These are phyloP conservation scores for Periophthalmus magnuspinnatus DNA, from an alignment of 2,797 vertebrate genomes.

Conservation along the genomic window DNA sequence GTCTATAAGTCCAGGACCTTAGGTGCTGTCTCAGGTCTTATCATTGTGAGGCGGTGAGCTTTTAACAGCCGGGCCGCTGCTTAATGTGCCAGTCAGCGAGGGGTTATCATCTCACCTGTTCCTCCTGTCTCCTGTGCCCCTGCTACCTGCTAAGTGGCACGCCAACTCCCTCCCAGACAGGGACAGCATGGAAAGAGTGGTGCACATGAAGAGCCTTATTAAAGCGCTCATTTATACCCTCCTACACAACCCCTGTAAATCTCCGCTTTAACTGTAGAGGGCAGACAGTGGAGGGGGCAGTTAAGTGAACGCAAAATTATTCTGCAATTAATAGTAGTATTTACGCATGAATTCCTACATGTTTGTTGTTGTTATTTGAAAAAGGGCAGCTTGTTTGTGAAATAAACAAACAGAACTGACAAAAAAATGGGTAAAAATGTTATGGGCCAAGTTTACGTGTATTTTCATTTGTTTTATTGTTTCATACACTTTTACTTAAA, in stretches of 20 bases:
- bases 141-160: slow-evolving; percentile 60
- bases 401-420: no score
- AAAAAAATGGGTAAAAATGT: no score
- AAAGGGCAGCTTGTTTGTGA: no score
- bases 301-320: no score
- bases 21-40: slow-evolving; percentile 26
- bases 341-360: no score
- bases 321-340: no score
- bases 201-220: slow-evolving; percentile 69
- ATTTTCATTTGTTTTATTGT: no score
- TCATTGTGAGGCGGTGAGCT: slow-evolving; percentile 47
- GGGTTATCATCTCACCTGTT: slow-evolving; percentile 58
- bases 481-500: no score
- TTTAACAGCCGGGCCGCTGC: slow-evolving; percentile 46
- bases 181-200: slow-evolving; percentile 51
- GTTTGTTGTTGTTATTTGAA: no score
- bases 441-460: no score
- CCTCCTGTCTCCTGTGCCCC: slow-evolving; percentile 51
- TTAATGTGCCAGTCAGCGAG: slow-evolving; percentile 58
- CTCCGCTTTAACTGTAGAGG: slow-evolving; percentile 78
- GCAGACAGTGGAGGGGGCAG: slow-evolving; percentile 53
- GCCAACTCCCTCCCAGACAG: slow-evolving; percentile 46
- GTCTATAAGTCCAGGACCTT: not conserved
- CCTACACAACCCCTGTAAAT: slow-evolving; percentile 78
- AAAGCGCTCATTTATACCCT: slow-evolving; percentile 77